Evolutionary conservation across 2,797 vertebrate species (phyloP).

Genomic region (Thripadectes ignobilis): DNA sequence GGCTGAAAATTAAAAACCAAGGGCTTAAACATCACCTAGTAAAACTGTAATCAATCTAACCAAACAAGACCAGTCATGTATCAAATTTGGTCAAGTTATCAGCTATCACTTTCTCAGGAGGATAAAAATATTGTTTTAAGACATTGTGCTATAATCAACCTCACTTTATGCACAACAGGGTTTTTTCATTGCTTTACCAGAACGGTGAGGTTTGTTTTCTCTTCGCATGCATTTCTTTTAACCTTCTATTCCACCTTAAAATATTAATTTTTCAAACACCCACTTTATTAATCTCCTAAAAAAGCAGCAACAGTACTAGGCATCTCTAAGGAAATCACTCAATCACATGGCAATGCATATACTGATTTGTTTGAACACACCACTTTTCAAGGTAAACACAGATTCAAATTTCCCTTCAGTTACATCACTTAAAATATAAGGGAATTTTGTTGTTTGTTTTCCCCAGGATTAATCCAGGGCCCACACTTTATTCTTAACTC

Average conservation of each 20-base stretch:
- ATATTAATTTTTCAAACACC: background rate
- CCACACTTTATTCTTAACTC: background rate
- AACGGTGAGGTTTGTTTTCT: background rate
- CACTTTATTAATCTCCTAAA: background rate
- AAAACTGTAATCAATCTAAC: background rate
- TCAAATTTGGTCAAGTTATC: background rate
- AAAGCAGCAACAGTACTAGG: background rate
- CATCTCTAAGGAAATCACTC: background rate
- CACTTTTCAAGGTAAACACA: background rate
- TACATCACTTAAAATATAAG: background rate
- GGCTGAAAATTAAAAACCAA: background rate
- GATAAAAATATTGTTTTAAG: background rate
- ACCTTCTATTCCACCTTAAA: background rate
- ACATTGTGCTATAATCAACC: background rate
- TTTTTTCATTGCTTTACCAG: background rate
- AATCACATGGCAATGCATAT: background rate
- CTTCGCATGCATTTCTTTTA: background rate
- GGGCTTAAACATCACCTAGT: background rate
- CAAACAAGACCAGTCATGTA: background rate
- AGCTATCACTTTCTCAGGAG: background rate
- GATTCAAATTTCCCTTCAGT: background rate
- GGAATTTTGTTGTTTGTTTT: background rate
- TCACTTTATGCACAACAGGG: background rate
- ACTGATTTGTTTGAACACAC: background rate
- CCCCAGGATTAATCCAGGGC: background rate